Base-by-base conservation (phyloP, 2,113 vertebrate species). In the Tragelaphus scriptus region DNA sequence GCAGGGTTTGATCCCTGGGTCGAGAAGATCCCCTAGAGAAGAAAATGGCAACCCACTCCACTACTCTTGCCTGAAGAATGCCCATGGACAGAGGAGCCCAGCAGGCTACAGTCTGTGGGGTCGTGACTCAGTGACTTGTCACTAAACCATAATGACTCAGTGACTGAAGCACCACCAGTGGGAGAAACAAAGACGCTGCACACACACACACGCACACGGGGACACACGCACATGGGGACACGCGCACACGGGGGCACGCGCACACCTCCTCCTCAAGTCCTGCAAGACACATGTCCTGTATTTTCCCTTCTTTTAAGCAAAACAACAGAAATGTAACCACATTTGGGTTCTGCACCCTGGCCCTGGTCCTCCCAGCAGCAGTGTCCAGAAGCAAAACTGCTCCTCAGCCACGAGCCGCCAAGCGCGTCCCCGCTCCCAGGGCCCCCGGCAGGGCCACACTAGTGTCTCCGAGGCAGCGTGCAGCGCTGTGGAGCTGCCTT, bases 171-270 rank as follows among this genome's bases (percentile, higher is more conserved):
- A 23, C 5, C 68, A 13, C 1, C 15, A 40, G 19, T 11, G 3
- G 65, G n/a, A 88, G 30, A 91, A 90, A 68, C 4, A 82, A 55
- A 77, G 36, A 14, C 3, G 1, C 36, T 14, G 30, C 2, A 2
- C 6, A 25, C 21, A 7, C 4, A 7, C 30, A 7, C 1, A 49
- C 47, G 47, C 47, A 21, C 7, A 21, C 5, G 19, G 12, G 11
- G 6, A 14, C 19, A 36, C 1, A 4, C 0, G 13, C n/a, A 25
- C 12, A 4, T 7, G 8, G 7, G 7, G 7, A 0, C 6, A 13
- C 17, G 11, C 3, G 5, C 9, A 32, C 7, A 32, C 2, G 30
- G 12, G 11, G 6, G 14, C 17, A 36, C 1, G 4, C 0, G 13
- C n/a, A 44, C 12, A 4, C 25, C 23, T 0, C 7, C 53, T 84